Evolutionary conservation across 2,113 vertebrate species (phyloP), one percentile per base, ranked within the genome.

Genomic region (Pyxicephalus adspersus): DNA sequence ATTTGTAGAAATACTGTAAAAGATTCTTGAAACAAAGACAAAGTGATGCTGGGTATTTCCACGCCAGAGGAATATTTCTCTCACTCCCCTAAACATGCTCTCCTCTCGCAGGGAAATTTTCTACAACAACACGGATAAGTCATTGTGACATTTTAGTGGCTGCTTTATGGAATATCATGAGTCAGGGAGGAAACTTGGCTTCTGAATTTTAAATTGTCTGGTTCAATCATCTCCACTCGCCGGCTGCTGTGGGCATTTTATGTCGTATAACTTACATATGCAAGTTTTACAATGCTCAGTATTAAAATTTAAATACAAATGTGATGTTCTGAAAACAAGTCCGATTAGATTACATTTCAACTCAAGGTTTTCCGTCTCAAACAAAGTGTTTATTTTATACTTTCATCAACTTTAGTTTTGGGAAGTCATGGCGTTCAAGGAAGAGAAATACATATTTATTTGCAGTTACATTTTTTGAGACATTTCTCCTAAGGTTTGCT

Each of bases 131-230:
- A 54, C 38, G 50, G 54, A 81, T 73, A 81, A 64, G 60, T 81
- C 70, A 81, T 81, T 55, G 63, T 73, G 79, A 81, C 60, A 81
- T 74, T 65, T 81, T 73, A 81, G 80, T 75, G 54, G 70, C 61
- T 75, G 58, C 57, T 82, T 82, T 82, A 82, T 82, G 51, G 80
- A 75, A 66, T 65, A 82, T 74, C 50, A 65, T 75, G 80, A 66
- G 71, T 66, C 80, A 75, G 51, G 34, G 66, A 66, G 50, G 61
- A 82, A 75, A 73, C 29, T 34, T 75, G 26, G 60, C 77, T 66
- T 68, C 71, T 72, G 80, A 58, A 73, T 82, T 66, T 34, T 57
- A 80, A 82, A 82, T 75, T 82, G 80, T 71, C 61, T 64, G 38
- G 28, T 57, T 82, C 80, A 82, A 82, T 82, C 80, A 82, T 57